Evolutionary conservation across 2,888 invertebrate species (phyloP), one percentile per base, ranked within the genome.

Genomic region (Ariolimax columbianus): DNA sequence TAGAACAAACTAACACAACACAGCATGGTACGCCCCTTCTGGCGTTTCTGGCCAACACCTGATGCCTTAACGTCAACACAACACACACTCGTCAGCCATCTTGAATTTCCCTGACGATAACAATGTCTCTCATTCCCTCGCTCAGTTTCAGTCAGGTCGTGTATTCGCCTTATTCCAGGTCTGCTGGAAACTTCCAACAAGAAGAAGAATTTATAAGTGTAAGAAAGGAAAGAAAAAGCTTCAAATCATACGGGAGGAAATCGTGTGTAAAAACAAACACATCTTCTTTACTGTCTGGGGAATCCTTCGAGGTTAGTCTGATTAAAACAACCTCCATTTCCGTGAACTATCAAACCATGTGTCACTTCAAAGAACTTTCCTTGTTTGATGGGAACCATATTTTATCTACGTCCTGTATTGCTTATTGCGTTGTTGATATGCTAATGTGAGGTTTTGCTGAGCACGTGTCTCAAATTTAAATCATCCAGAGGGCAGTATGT

Each of bases 1-100:
- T 81, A 36, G 81, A 81, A 81, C 81, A 81, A 81, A 81, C 81
- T 81, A 81, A 81, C 81, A 81, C 72, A 51, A 70, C 82, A 75
- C 82, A 73, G 75, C 75, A 43, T 63, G 75, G 23, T 51, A 43
- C 75, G 82, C 63, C 75, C 59, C 63, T 43, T 38, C 11, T 63
- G 82, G 75, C 63, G 75, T 47, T 63, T 33, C 40, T 75, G 63
- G 43, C 63, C 38, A 75, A 63, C 82, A 82, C 82, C 63, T 82
- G 75, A 82, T 82, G 63, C 82, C 75, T 33, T 2, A 75, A 82
- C 75, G 75, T 82, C 82, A 82, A 82, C 82, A 82, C 63, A 73
- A 70, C 73, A 70, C 43, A 82, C 82, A 82, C 43, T 59, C 82
- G 82, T 73, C 82, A 75, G 73, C 82, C 75, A 82, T 82, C 82